Evolutionary conservation across 2,797 vertebrate genomes (phyloP).

Genomic region (Threskiornis aethiopicus): DNA sequence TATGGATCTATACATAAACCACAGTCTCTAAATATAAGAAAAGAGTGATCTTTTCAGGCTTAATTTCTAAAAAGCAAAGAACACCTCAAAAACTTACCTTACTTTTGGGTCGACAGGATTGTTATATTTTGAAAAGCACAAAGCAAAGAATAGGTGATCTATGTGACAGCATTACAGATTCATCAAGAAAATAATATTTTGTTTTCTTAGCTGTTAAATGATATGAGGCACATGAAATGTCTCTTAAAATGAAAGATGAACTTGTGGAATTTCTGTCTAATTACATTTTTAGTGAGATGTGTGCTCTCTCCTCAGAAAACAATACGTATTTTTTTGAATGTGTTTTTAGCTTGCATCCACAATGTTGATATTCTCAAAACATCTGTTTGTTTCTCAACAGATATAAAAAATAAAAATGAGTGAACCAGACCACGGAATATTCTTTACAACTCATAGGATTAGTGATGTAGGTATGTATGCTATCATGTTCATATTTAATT

Average conservation of each 20-base stretch:
- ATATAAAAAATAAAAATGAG: slow-evolving; percentile 65
- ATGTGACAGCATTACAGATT: background rate
- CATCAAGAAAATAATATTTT: background rate
- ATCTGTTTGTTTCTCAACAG: slow-evolving; percentile 54
- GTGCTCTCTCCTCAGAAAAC: background rate
- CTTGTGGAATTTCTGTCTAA: background rate
- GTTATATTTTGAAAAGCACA: background rate
- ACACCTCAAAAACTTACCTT: background rate
- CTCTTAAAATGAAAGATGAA: background rate
- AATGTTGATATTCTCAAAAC: background rate
- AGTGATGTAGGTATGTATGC: slow-evolving; percentile 76
- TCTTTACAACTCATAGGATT: slow-evolving; percentile 65
- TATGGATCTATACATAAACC: background rate
- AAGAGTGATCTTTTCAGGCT: background rate
- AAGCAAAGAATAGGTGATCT: background rate
- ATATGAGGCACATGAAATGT: background rate
- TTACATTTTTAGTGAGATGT: background rate
- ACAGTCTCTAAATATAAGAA: background rate
- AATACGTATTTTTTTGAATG: background rate
- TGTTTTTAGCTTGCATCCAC: background rate
- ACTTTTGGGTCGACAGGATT: background rate
- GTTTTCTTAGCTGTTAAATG: slow-evolving; percentile 16
- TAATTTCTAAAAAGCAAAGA: background rate
- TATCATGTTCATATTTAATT: background rate
- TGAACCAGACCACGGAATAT: slow-evolving; percentile 57